A percentile compares a stretch with the other conserved stretches of the same genome.
Conservation (phyloP, 2,797 vertebrate genomes). For the Trematomus bernacchii region DNA sequence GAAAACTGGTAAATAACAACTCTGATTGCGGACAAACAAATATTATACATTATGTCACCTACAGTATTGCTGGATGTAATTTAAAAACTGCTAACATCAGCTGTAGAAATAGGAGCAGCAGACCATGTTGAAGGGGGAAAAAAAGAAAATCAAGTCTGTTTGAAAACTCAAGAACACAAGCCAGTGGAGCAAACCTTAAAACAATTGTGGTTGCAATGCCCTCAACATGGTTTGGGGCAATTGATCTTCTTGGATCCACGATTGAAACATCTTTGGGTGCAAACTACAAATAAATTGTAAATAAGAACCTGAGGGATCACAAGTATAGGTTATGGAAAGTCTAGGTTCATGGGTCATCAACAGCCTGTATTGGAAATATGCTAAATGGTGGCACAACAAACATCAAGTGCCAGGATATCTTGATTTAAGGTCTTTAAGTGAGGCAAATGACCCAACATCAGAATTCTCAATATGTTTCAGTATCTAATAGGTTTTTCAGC, state of each 20-base stretch:
- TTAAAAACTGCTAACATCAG: not conserved
- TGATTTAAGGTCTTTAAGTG: not conserved
- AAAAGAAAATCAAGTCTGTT: not conserved
- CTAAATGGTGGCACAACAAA: not conserved
- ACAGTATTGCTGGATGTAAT: too few species aligned
- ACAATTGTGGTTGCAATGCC: not conserved
- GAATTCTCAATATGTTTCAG: conserved; percentile 8
- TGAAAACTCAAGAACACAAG: conserved; percentile 1
- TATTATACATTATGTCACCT: not conserved
- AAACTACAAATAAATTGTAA: not conserved
- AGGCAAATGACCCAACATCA: conserved; percentile 10
- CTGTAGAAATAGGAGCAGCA: not conserved
- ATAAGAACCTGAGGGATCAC: not conserved
- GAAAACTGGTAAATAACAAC: not conserved
- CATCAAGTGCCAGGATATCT: not conserved
- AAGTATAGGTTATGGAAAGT: not conserved
- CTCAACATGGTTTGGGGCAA: not conserved
- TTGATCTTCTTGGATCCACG: not conserved
- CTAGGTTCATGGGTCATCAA: not conserved
- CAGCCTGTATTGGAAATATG: not conserved
- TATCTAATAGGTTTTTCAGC: conserved; percentile 25
- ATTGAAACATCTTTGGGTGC: too few species aligned
- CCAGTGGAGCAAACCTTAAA: not conserved
- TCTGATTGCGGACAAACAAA: not conserved
- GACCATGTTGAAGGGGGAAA: not conserved